Base-by-base conservation (phyloP, 2,113 vertebrate species). In the rat (Rattus norvegicus) region DNA sequence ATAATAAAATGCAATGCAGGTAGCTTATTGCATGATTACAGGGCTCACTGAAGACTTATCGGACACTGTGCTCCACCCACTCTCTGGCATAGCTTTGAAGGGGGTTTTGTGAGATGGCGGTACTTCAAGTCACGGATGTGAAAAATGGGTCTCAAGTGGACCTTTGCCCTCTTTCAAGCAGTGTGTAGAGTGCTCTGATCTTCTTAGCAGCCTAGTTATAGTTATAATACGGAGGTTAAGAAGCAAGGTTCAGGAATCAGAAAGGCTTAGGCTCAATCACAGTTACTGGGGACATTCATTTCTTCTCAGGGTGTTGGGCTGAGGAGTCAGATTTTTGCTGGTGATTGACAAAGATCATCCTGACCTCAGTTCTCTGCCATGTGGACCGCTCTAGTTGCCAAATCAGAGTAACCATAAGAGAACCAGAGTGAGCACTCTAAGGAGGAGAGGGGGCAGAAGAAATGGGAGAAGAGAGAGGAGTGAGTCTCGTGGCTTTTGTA, bases 1-100 rank as follows among this genome's bases (percentile, higher is more conserved):
- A 73, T 65, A 95, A 96, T 97, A 96, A 95, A 91, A 96, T 69
- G 22, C 2, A 28, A 77, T 85, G 36, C 88, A 39, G 92, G 52
- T 77, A 39, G 73, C 49, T 95, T 88, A 85, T 76, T 95, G 69
- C 63, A 76, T 92, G 52, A 89, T 97, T 84, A 91, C 9, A 54
- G 91, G 91, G 43, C 73, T 95, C 85, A 87, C 72, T 52, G 77
- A 95, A 97, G 61, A 87, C 59, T 95, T 73, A 16, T 17, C 10
- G 52, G n/a, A 76, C 33, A 2, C 17, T 33, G 28, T 33, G 12
- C n/a, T 79, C 26, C 4, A 69, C n/a, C 67, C 61, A 88, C 36
- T 33, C 54, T 93, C 75, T 65, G 70, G 33, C 13, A 16, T 28
- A 56, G 56, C 61, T 56, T 61, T 33, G 13, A 10, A 70, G 47